phyloP scores from a whole-genome alignment of 2,797 vertebrate species.

The Tragelaphus eurycerus region DNA sequence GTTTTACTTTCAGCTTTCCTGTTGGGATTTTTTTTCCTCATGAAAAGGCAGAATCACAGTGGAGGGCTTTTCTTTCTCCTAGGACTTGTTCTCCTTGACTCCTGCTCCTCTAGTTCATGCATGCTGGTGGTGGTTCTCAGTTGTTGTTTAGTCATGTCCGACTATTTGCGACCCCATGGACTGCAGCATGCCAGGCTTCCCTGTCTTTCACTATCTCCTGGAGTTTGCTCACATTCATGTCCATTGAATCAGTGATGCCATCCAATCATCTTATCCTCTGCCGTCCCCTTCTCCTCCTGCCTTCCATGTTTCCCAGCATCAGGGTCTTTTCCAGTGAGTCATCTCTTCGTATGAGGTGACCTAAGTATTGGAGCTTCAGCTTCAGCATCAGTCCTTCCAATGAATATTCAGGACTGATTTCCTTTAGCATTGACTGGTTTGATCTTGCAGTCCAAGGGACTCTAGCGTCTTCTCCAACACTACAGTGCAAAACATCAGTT shows the following conservation, averaged over 20 bases:
- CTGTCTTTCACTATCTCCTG: not conserved
- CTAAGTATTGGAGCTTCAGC: not conserved
- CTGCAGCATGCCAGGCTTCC: not conserved
- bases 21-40: not conserved
- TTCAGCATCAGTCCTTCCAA: not conserved
- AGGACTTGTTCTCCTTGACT: not conserved
- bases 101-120: not conserved
- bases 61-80: not conserved
- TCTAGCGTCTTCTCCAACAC: not conserved
- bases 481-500: not conserved
- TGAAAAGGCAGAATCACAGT: not conserved
- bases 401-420: not conserved
- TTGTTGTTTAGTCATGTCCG: rapidly evolving
- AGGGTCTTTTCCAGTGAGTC: not conserved
- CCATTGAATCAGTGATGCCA: not conserved
- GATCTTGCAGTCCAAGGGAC: not conserved
- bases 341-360: not conserved
- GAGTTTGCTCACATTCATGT: not conserved
- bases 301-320: not conserved
- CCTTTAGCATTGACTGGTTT: not conserved
- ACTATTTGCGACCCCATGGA: not conserved
- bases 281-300: not conserved
- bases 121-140: not conserved
- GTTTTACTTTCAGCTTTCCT: not conserved
- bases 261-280: not conserved